These are phyloP conservation scores for Acanthopagrus latus DNA, from an alignment of 2,797 vertebrate species.

Conservation along the genomic window DNA sequence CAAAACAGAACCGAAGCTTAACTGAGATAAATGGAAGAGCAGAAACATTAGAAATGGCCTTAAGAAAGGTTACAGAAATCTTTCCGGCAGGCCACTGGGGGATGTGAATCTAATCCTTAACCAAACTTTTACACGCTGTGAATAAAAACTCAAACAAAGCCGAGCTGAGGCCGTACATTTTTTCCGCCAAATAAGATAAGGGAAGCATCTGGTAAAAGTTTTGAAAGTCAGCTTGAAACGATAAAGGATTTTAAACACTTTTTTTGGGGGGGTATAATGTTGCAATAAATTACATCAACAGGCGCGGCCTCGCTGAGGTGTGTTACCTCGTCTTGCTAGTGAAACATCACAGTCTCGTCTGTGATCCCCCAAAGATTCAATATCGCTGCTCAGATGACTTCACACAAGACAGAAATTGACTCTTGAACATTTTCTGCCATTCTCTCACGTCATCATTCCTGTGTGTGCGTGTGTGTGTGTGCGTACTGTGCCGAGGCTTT, in stretches of 20 bases:
- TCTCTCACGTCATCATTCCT: constrained; percentile 33
- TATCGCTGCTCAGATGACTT: constrained; percentile 57
- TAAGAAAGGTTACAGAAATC: constrained; percentile 31
- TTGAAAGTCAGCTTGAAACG: constrained; percentile 52
- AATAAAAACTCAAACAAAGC: constrained; percentile 6
- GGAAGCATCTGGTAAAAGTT: constrained; percentile 29
- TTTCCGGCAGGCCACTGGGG: constrained; percentile 9
- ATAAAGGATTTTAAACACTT: constrained; percentile 26
- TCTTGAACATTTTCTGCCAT: constrained; percentile 48
- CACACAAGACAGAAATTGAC: constrained; percentile 54
- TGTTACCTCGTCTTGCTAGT: constrained; percentile 37
- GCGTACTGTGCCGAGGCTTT: constrained; percentile 1
- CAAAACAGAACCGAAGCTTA: constrained; percentile 39
- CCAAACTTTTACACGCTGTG: constrained; percentile 29
- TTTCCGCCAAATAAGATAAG: constrained; percentile 28
- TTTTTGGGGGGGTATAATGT: constrained; percentile 36
- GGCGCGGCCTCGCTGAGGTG: constrained; percentile 25
- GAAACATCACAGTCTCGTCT: constrained; percentile 49
- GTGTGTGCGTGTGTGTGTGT: neutral
- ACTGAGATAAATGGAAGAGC: constrained; percentile 40
- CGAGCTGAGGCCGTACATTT: constrained; percentile 4
- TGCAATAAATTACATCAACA: constrained; percentile 75
- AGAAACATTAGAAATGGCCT: constrained; percentile 31
- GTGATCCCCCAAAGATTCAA: constrained; percentile 54
- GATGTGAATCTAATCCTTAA: constrained; percentile 35